These are phyloP conservation scores for Macrobrachium rosenbergii DNA, from an alignment of 1,140 invertebrate species.

Conservation along the genomic window DNA sequence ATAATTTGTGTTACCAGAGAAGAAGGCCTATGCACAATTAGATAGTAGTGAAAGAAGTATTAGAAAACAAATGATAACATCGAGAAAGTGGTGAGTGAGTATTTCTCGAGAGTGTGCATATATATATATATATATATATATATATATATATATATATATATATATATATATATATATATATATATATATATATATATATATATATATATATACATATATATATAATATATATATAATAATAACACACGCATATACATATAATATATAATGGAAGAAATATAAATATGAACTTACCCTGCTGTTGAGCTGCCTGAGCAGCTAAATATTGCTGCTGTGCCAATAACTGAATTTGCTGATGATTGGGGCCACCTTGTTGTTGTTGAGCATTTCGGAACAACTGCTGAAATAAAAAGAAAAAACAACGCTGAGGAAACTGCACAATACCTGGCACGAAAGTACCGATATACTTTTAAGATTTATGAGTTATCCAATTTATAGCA, in stretches of 20 bases:
- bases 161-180: neutral
- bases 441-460: no score
- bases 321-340: constrained; percentile 68
- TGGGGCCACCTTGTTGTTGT: constrained; percentile 73
- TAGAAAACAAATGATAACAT: no score
- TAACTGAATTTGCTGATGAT: constrained; percentile 70
- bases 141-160: no score
- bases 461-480: no score
- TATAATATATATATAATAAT: constrained; percentile 9
- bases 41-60: no score
- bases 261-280: neutral
- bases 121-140: no score
- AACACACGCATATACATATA: constrained; percentile 4
- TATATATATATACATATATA: constrained; percentile 2
- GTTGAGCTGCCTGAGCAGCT: constrained; percentile 62
- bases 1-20: no score
- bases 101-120: no score
- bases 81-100: no score
- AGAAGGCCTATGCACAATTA: no score
- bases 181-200: constrained; percentile 6
- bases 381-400: constrained; percentile 74
- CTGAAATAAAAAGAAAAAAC: constrained; percentile 72
- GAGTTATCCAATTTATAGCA: neutral
- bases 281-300: constrained; percentile 70
- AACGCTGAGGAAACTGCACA: neutral